A percentile compares a stretch with the other conserved stretches of the same genome.
These are phyloP conservation scores for Ciona savignyi DNA, from an alignment of 23 tunicate species.

Conservation along the genomic window DNA sequence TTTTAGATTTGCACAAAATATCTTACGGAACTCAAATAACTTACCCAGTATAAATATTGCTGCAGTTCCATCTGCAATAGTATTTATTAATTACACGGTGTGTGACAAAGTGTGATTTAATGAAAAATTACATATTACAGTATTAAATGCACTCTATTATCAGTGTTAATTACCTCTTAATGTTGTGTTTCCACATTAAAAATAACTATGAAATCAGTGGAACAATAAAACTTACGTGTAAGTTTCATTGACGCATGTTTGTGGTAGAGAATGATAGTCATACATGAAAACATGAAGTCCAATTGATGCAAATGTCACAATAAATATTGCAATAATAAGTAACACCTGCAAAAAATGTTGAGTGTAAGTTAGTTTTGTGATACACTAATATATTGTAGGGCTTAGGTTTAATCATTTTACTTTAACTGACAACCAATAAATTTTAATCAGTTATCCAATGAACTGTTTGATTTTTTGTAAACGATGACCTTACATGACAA, in stretches of 20 bases:
- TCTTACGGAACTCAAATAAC: constrained; percentile 8
- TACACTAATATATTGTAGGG: no score
- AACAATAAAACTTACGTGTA: constrained; percentile 12
- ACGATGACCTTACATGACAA: no score
- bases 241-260: constrained; percentile 28
- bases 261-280: constrained; percentile 38
- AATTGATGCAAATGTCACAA: constrained; percentile 76
- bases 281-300: constrained; percentile 77
- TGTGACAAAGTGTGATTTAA: no score
- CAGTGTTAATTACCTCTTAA: no score
- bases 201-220: no score
- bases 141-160: no score
- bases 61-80: constrained; percentile 66
- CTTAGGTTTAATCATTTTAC: no score
- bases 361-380: background rate
- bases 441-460: no score
- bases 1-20: background rate
- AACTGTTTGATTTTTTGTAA: no score
- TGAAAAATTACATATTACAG: no score
- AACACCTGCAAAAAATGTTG: constrained; percentile 49
- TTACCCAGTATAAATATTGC: constrained; percentile 81
- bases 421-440: no score
- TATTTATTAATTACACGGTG: no score
- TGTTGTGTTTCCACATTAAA: constrained; percentile 4
- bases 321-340: constrained; percentile 67